Evolutionary conservation across 2,888 invertebrate genomes (phyloP).

Genomic region (Dexiosoma caninum): DNA sequence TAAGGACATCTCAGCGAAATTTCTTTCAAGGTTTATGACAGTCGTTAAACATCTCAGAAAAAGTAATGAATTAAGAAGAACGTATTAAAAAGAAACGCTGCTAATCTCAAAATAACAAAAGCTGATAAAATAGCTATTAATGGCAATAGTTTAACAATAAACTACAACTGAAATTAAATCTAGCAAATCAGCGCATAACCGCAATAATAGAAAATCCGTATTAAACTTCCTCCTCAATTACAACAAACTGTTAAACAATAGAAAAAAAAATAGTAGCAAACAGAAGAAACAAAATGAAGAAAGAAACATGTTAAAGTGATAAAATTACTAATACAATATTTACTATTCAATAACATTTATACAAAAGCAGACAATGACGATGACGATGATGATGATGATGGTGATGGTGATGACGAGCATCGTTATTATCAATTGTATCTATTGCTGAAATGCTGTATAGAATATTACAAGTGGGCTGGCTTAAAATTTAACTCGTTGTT

Average conservation of each 20-base stretch:
- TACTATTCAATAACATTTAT: conserved; percentile 61
- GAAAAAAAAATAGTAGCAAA: conserved; percentile 12
- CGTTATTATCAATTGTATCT: conserved; percentile 24
- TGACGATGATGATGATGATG: conserved; percentile 13
- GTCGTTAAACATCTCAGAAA: not conserved
- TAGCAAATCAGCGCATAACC: conserved; percentile 73
- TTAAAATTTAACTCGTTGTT: conserved; percentile 18
- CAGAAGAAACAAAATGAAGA: not conserved
- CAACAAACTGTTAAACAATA: conserved; percentile 35
- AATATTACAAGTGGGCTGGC: conserved; percentile 9
- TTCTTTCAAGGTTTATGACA: not conserved
- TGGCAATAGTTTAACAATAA: conserved; percentile 45
- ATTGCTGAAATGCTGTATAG: not conserved
- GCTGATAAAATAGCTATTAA: conserved; percentile 36
- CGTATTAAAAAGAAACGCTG: conserved; percentile 4
- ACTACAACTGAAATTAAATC: conserved; percentile 72
- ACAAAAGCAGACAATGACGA: not conserved
- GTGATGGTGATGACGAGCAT: conserved; percentile 10
- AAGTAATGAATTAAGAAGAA: too few relatives aligned
- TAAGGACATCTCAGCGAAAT: not conserved
- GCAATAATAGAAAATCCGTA: conserved; percentile 60
- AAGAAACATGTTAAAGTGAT: conserved; percentile 56
- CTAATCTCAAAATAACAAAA: conserved; percentile 26
- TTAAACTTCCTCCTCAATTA: conserved; percentile 55
- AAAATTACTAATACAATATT: conserved; percentile 65